Evolutionary conservation across 2,888 invertebrate genomes (phyloP).

Genomic region (Dryobota labecula): DNA sequence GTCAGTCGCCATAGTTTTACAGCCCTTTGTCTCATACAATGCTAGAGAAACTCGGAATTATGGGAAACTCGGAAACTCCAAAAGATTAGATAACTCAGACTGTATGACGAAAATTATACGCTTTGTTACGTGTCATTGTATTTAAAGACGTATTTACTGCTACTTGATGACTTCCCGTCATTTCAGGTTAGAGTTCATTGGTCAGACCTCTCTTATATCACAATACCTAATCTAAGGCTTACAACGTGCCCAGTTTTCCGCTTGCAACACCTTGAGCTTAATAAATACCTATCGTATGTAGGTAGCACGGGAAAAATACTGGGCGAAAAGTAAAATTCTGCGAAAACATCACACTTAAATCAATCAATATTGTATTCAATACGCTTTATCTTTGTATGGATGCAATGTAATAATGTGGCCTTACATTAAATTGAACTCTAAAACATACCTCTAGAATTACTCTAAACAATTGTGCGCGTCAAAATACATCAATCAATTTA

Average conservation of each 20-base stretch:
- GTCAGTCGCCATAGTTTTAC: slow-evolving; percentile 30
- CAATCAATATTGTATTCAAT: not conserved
- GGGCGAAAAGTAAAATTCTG: not conserved
- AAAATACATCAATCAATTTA: not conserved
- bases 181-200: slow-evolving; percentile 51
- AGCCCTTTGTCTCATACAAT: slow-evolving; percentile 52
- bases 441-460: not conserved
- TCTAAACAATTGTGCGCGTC: not conserved
- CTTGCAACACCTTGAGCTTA: not conserved
- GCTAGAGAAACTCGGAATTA: slow-evolving; percentile 44
- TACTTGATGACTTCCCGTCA: slow-evolving; percentile 37
- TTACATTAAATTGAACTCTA: not conserved
- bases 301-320: slow-evolving; percentile 5
- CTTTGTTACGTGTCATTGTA: slow-evolving; percentile 51
- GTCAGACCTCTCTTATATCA: slow-evolving; percentile 38
- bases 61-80: slow-evolving; percentile 25
- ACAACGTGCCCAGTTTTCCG: slow-evolving; percentile 37
- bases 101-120: slow-evolving; percentile 36
- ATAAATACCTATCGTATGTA: not conserved
- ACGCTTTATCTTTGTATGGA: not conserved
- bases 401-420: not conserved
- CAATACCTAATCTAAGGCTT: slow-evolving; percentile 17
- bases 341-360: not conserved
- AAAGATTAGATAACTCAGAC: slow-evolving; percentile 43
- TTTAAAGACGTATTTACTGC: slow-evolving; percentile 25